Evolutionary conservation across 1,140 invertebrate genomes (phyloP), one percentile per base, ranked within the genome.

Genomic region (Megalopta genalis): DNA sequence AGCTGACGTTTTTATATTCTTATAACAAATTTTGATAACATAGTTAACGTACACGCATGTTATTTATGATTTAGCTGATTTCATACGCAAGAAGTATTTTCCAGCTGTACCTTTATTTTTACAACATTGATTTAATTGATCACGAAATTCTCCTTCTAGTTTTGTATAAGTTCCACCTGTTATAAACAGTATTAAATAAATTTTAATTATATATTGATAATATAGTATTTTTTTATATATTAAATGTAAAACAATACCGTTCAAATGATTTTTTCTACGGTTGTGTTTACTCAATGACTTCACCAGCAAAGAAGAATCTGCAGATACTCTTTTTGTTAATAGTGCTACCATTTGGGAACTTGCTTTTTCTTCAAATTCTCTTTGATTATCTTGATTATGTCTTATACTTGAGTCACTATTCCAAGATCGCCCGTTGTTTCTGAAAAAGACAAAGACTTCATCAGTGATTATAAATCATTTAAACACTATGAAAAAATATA

Each of bases 381-480:
- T 92, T 90, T 97, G 97, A 86, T 96, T 95, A 89, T 97, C 97
- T 90, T 97, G 97, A 92, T 97, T 97, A 86, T 95, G 96, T 78
- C 97, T 94, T 37, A 96, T 95, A 1, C 95, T 96, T 62, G 96
- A 92, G 78, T 96, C 95, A 12, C 94, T 88, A 72, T 95, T 95
- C 97, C 97, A 97, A 81, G 95, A 94, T 60, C 95, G 93, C 37
- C 88, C 87, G 49, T 88, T 88, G 23, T 78, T 87, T 77, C 91
- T 93, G 25, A 75, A 81, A 75, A 46, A 63, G 59, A 39, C 18
- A 54, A 54, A 76, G 72, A 62, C 49, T 39, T 18, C 0, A 7
- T 64, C 23, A 75, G 32, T 72, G 81, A 68, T 49, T 3, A 60
- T 18, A 37, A 46, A 52, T 16, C 3, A 64, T 69, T 71, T 32